Evolutionary conservation across 2,888 invertebrate genomes (phyloP), one percentile per base, ranked within the genome.

Genomic region (Boloria selene): DNA sequence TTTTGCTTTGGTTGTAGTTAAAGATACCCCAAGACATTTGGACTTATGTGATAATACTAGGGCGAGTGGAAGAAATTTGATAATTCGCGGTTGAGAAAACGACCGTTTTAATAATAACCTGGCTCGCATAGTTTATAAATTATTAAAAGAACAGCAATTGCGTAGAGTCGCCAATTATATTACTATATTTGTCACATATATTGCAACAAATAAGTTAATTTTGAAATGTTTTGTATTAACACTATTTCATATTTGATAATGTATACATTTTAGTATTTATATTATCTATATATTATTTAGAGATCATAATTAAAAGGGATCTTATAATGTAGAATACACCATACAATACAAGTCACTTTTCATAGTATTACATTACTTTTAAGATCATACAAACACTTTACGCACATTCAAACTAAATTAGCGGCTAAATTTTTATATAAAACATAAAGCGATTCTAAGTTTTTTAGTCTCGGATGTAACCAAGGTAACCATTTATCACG

Each of bases 1-100:
- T 55, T 77, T 79, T 78, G 75, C 76, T 76, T 79, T 78, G 80
- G 77, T 75, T 71, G 79, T 49, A 72, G 79, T 67, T 64, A 51
- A 81, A 81, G 84, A 80, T 83, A 83, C 79, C 83, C 74, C 83
- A 81, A 90, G 89, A 91, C 88, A 90, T 88, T 90, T 88, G 88
- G 88, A 88, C 88, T 87, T 88, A 89, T 90, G 87, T 88, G 90
- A 88, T 91, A 90, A 90, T 90, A 75, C 85, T 88, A 90, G 88
- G 88, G 88, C 85, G 81, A 86, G 83, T 81, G 79, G 77, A 85
- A 85, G 89, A 90, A 90, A 91, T 91, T 90, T 88, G 91, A 91
- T 92, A 91, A 92, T 92, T 88, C 87, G 85, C 86, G 89, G 91
- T 90, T 90, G 86, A 85, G 79, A 78, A 86, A 89, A 88, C 86